Base-by-base conservation (phyloP, 1,140 invertebrate genomes). In the Neocloeon triangulifer region DNA sequence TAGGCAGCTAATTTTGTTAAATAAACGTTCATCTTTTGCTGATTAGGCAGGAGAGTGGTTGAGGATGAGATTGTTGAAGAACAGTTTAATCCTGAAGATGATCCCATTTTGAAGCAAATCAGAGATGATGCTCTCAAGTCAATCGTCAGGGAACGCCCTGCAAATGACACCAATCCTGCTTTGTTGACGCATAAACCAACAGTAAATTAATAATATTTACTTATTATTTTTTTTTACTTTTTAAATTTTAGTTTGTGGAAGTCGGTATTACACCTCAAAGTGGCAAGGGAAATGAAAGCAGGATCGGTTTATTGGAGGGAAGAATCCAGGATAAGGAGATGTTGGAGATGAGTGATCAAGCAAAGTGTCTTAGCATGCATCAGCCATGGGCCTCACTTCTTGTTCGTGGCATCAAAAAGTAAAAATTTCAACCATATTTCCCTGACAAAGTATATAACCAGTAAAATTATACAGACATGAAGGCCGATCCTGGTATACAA, bases 381-480 rank as follows among this genome's bases (percentile, higher is more conserved):
- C 91, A 97, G 47, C 92, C 92, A 0, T 95, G 80, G 67, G 92
- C 91, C 6, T 86, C 84, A 2, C 56, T 96, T 14, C 56, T 97
- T 0, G 66, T 92, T 3, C 62, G 69, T 15, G 89, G 88, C 30
- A 92, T 95, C 36, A 96, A 95, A 64, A 64, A 63, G 84, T 89
- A 52, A 56, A 38, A 23, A n/a, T 16, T 27, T 25, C 35, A 20
- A 14, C 34, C 15, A 19, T 20, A 30, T 18, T 15, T 17, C 17
- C 3, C 2, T 8, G 19, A 23, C 35, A 16, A 16, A 25, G 8
- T 31, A 39, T 39, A n/a, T n/a, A n/a, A n/a, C n/a, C n/a, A n/a
- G n/a, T n/a, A n/a, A n/a, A n/a, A n/a, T 35, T 16, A 41, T 51
- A 35, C 38, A 91, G 84, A 25, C 81, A 92, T 52, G 89, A 95